Evolutionary conservation across 2,113 vertebrate genomes (phyloP).

Genomic region (Psilopsiagon aurifrons): DNA sequence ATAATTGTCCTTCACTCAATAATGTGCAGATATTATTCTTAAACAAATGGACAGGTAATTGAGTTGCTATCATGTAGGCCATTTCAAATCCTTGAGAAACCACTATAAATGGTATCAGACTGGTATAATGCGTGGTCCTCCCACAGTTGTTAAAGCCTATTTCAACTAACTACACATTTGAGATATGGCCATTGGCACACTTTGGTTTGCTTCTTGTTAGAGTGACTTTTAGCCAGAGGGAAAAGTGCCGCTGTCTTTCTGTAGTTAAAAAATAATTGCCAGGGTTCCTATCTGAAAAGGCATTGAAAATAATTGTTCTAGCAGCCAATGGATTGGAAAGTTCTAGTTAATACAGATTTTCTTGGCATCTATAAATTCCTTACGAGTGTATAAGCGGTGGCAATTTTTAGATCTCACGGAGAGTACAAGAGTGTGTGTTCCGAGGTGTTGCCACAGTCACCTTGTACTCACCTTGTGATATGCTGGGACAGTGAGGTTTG

Average conservation of each 20-base stretch:
- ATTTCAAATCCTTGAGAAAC: not conserved
- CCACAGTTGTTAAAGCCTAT: not conserved
- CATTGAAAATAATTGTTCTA: not conserved
- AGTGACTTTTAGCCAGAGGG: not conserved
- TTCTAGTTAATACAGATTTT: not conserved
- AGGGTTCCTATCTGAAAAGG: not conserved
- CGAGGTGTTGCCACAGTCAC: not conserved
- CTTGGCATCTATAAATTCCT: not conserved
- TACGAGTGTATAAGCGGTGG: not conserved
- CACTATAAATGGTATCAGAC: not conserved
- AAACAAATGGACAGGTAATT: not conserved
- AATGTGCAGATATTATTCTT: not conserved
- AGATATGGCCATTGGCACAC: not conserved
- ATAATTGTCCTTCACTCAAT: not conserved
- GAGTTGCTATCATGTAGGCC: not conserved
- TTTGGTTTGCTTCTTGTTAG: not conserved
- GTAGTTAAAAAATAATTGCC: not conserved
- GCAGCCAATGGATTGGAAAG: not conserved
- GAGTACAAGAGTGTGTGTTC: not conserved
- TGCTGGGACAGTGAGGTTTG: not conserved
- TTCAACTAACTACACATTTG: not conserved
- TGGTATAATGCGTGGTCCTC: not conserved
- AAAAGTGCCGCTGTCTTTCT: not conserved
- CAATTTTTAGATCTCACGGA: not conserved
- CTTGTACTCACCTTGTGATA: accelerated